Evolutionary conservation across 2,113 vertebrate species (phyloP).

Genomic region (Xenus cinereus): DNA sequence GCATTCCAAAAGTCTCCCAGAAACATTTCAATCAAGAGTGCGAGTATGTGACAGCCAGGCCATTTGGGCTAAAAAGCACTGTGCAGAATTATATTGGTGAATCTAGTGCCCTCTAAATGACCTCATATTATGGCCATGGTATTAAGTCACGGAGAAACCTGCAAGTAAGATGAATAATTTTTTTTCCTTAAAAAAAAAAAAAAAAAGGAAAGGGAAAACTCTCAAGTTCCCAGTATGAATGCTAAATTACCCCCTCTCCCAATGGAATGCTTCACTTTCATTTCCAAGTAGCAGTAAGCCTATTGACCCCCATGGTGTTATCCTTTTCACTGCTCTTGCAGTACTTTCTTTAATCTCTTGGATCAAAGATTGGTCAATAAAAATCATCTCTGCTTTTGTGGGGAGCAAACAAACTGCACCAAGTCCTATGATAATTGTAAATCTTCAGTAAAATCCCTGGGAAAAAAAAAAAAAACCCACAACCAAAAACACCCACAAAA

Average conservation of each 20-base stretch:
- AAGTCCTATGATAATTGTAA: constrained; percentile 74
- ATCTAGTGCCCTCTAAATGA: constrained; percentile 78
- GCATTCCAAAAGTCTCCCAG: constrained; percentile 82
- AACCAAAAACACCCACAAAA: no score
- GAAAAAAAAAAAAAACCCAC: neutral
- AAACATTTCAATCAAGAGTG: constrained; percentile 78
- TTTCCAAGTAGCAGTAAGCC: constrained; percentile 80
- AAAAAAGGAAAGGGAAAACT: constrained; percentile 24
- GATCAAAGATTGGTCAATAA: constrained; percentile 89
- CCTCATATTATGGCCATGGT: constrained; percentile 68
- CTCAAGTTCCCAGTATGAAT: constrained; percentile 73
- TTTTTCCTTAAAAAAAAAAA: neutral
- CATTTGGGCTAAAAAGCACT: constrained; percentile 75
- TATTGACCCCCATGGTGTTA: constrained; percentile 80
- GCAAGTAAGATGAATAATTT: constrained; percentile 64
- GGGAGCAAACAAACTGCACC: constrained; percentile 79
- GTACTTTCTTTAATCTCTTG: constrained; percentile 85
- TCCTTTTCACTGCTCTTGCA: constrained; percentile 76
- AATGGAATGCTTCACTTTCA: constrained; percentile 80
- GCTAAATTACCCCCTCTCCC: constrained; percentile 73
- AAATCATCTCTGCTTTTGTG: constrained; percentile 83
- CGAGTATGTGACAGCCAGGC: constrained; percentile 72
- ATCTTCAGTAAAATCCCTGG: constrained; percentile 68
- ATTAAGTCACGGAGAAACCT: constrained; percentile 75
- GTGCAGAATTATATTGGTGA: constrained; percentile 73